Percentiles rank a stretch among this genome's conserved stretches.
Conservation (phyloP, 1,140 invertebrate genomes). For the Halesus radiatus region DNA sequence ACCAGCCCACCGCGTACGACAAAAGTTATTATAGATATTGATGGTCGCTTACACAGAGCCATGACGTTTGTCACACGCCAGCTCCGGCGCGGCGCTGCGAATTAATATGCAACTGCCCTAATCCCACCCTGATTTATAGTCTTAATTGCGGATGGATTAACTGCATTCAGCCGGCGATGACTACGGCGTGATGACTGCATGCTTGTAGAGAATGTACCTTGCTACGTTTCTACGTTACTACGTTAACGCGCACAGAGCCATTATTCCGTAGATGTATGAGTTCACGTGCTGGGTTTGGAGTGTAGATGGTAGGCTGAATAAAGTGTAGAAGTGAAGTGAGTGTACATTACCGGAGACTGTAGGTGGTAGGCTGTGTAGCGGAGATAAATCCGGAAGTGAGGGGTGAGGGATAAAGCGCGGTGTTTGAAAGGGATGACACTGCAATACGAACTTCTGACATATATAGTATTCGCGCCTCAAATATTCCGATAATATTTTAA, state of each 20-base stretch:
- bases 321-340: no score
- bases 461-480: no score
- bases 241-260: no score
- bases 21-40: conserved; percentile 10
- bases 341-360: background rate
- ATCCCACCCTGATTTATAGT: conserved; percentile 74
- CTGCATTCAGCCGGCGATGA: conserved; percentile 51
- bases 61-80: conserved; percentile 3
- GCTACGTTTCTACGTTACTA: no score
- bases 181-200: conserved; percentile 2
- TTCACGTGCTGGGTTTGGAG: no score
- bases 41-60: background rate
- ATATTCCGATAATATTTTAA: no score
- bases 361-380: conserved; percentile 14
- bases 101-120: conserved; percentile 54
- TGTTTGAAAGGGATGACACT: no score
- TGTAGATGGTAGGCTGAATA: no score
- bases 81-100: conserved; percentile 21
- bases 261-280: no score
- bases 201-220: no score
- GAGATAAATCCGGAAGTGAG: conserved; percentile 50
- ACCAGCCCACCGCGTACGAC: background rate
- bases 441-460: no score
- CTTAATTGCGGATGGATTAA: conserved; percentile 68
- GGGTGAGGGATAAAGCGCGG: no score